Percentiles rank a stretch among this genome's conserved stretches.
Conservation (phyloP, 2,888 invertebrate genomes). For the Danaus chrysippus region DNA sequence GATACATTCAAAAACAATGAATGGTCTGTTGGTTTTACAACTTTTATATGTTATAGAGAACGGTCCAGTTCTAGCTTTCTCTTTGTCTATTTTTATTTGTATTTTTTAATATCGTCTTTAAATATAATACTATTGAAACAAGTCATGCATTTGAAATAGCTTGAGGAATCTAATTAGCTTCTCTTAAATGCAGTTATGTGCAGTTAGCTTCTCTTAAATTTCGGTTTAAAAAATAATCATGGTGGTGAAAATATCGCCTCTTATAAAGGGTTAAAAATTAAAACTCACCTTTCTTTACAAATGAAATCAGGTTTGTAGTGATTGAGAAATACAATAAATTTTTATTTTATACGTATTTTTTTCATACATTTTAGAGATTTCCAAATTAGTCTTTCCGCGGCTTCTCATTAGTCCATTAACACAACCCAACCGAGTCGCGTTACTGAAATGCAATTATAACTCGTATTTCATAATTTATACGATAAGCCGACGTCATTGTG, state of each 20-base stretch:
- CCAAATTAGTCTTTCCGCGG: slow-evolving; percentile 10
- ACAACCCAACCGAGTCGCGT: slow-evolving; percentile 38
- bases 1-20: slow-evolving; percentile 13
- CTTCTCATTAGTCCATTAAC: slow-evolving; percentile 27
- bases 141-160: too few relatives aligned
- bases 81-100: background rate
- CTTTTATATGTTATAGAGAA: slow-evolving; percentile 8
- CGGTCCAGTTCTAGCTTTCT: slow-evolving; percentile 5
- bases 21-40: slow-evolving; percentile 8
- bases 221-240: too few relatives aligned
- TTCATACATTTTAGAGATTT: too few relatives aligned
- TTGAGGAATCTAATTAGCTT: too few relatives aligned
- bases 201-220: too few relatives aligned
- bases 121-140: background rate
- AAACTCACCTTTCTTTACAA: too few relatives aligned
- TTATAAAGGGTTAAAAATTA: too few relatives aligned
- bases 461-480: slow-evolving; percentile 69
- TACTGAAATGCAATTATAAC: slow-evolving; percentile 61
- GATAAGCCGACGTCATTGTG: slow-evolving; percentile 48
- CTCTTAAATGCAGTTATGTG: too few relatives aligned
- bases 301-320: too few relatives aligned
- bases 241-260: too few relatives aligned
- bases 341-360: too few relatives aligned
- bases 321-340: too few relatives aligned
- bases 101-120: background rate